Evolutionary conservation across 1,140 invertebrate genomes (phyloP).

Genomic region (Monochamus saltuarius): DNA sequence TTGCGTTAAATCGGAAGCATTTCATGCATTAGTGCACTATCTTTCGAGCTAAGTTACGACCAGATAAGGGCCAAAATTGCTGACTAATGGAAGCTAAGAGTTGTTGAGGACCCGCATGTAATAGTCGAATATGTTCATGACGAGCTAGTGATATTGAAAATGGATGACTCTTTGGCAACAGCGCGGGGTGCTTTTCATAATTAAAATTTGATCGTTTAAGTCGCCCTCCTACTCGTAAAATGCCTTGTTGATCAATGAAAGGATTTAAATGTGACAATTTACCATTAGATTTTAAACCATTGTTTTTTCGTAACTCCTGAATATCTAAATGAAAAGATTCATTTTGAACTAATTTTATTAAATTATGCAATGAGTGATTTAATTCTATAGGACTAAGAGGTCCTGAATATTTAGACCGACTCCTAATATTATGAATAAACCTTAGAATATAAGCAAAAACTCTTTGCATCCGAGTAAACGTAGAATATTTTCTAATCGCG

Average conservation of each 20-base stretch:
- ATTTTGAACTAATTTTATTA: too few species aligned
- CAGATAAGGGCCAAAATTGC: conserved; percentile 35
- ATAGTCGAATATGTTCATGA: conserved; percentile 32
- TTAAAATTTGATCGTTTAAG: conserved; percentile 38
- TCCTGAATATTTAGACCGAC: neutral
- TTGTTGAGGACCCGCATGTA: conserved; percentile 38
- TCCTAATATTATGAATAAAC: too few species aligned
- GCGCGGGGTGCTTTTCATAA: conserved; percentile 40
- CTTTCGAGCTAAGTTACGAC: conserved; percentile 23
- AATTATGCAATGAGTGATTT: too few species aligned
- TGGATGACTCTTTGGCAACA: conserved; percentile 36
- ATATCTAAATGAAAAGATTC: too few species aligned
- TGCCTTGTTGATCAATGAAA: conserved; percentile 46
- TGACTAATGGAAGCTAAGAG: conserved; percentile 26
- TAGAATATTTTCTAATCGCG: too few species aligned
- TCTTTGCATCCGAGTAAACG: too few species aligned
- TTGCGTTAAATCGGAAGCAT: conserved; percentile 24
- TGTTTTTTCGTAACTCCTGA: too few species aligned
- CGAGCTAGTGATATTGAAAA: conserved; percentile 33
- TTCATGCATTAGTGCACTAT: conserved; percentile 22
- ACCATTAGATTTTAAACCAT: too few species aligned
- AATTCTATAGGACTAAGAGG: neutral
- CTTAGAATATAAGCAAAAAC: too few species aligned
- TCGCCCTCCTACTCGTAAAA: conserved; percentile 51
- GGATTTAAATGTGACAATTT: conserved; percentile 40